These are phyloP conservation scores for Lepeophtheirus salmonis DNA, from an alignment of 1,140 invertebrate genomes.

Conservation along the genomic window DNA sequence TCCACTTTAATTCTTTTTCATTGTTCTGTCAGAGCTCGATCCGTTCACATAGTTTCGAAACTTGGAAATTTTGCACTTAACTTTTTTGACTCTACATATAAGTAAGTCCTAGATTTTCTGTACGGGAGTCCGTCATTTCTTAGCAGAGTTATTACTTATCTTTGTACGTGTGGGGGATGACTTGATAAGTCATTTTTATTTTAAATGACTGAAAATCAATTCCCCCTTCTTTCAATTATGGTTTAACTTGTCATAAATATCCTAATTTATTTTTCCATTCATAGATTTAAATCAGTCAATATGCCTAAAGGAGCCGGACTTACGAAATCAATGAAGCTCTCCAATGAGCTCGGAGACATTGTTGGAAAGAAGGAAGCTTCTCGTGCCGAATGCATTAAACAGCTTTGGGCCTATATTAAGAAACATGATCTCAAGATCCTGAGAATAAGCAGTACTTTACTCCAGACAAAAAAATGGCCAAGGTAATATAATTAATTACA, in stretches of 20 bases:
- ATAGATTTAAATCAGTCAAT: not conserved
- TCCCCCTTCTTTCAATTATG: too few species aligned
- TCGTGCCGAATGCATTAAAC: conserved; percentile 13
- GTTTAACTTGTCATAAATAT: too few species aligned
- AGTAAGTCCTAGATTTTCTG: too few species aligned
- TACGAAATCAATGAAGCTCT: conserved; percentile 18
- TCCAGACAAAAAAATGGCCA: conserved; percentile 17
- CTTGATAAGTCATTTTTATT: too few species aligned
- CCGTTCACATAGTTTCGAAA: not conserved
- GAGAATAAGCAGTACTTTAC: conserved; percentile 18
- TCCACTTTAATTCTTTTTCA: too few species aligned
- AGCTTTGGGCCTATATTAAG: conserved; percentile 18
- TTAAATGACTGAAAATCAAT: too few species aligned
- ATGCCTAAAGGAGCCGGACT: conserved; percentile 15
- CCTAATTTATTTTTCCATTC: not conserved
- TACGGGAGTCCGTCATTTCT: too few species aligned
- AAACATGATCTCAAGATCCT: conserved; percentile 17
- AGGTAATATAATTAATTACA: not conserved
- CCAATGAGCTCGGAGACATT: conserved; percentile 12
- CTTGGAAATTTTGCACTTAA: too few species aligned
- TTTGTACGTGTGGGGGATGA: too few species aligned
- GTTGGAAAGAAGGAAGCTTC: conserved; percentile 12
- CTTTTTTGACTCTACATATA: not conserved
- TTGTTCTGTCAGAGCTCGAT: not conserved
- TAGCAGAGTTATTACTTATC: too few species aligned